A percentile compares a stretch with the other conserved stretches of the same genome.
These are phyloP conservation scores for Lindbergichthys nudifrons DNA, from an alignment of 2,797 vertebrate species.

Conservation along the genomic window DNA sequence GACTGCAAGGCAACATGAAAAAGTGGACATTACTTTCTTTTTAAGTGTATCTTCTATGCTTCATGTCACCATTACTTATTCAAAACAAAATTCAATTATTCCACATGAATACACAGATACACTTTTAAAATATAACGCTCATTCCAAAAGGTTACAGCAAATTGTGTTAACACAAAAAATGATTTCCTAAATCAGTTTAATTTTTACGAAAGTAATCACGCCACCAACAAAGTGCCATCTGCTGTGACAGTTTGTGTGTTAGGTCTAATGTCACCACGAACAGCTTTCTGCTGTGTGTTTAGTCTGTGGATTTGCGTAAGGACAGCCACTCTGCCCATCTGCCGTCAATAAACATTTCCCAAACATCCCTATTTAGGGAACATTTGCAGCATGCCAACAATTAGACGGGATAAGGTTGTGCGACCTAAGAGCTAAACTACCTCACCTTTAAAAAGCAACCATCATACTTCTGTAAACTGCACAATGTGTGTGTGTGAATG, in stretches of 20 bases:
- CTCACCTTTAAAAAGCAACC: background rate
- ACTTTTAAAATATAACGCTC: conserved; percentile 39
- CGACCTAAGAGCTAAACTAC: conserved; percentile 19
- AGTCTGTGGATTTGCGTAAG: conserved; percentile 52
- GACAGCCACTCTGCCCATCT: conserved; percentile 64
- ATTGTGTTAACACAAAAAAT: conserved; percentile 52
- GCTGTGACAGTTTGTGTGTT: conserved; percentile 62
- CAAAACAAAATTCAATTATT: conserved; percentile 64
- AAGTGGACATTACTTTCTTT: conserved; percentile 29
- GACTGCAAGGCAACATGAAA: conserved; percentile 50
- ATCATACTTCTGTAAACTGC: background rate
- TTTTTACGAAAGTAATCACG: conserved; percentile 46
- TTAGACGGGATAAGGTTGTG: conserved; percentile 25
- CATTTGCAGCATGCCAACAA: conserved; percentile 40
- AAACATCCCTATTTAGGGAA: conserved; percentile 38
- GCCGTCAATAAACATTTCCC: conserved; percentile 62
- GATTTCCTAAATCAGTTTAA: conserved; percentile 36
- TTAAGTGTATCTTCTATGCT: conserved; percentile 42
- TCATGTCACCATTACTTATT: conserved; percentile 56
- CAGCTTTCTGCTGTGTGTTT: conserved; percentile 57
- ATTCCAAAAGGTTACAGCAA: conserved; percentile 27
- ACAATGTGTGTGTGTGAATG: background rate
- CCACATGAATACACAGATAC: conserved; percentile 38
- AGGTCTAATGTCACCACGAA: conserved; percentile 61
- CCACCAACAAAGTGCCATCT: conserved; percentile 69